Evolutionary conservation across 2,797 vertebrate genomes (phyloP).

Genomic region (Myotis findleyi): DNA sequence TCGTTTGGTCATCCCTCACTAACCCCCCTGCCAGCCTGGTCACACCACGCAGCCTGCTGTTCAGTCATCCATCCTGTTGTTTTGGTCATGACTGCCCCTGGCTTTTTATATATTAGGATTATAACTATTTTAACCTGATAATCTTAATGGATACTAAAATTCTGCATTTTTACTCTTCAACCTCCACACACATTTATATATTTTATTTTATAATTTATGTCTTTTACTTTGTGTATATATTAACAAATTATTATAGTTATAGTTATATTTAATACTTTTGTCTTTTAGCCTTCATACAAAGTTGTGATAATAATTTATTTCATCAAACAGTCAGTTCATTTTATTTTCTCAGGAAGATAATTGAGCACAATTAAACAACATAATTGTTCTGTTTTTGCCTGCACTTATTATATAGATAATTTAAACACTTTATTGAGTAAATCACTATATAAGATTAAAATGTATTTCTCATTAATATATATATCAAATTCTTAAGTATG

Average conservation of each 20-base stretch:
- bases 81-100: too few species aligned
- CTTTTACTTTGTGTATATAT: background rate
- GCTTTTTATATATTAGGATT: background rate
- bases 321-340: background rate
- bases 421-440: slow-evolving; percentile 41
- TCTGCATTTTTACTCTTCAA: background rate
- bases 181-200: background rate
- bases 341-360: slow-evolving; percentile 34
- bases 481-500: background rate
- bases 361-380: background rate
- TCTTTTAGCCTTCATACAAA: background rate
- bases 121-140: background rate
- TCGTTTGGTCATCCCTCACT: too few species aligned
- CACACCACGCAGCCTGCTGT: too few species aligned
- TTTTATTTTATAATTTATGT: background rate
- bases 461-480: slow-evolving; percentile 5
- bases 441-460: slow-evolving; percentile 7
- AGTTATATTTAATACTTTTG: background rate
- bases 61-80: too few species aligned
- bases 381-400: background rate
- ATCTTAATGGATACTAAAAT: background rate
- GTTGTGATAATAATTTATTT: slow-evolving; percentile 1
- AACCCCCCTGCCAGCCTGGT: too few species aligned
- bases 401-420: background rate
- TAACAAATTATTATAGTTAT: background rate